Percentiles rank a stretch among this genome's conserved stretches.
phyloP scores from a whole-genome alignment of 2,797 vertebrate genomes.

The Pseudomugil tenellus region DNA sequence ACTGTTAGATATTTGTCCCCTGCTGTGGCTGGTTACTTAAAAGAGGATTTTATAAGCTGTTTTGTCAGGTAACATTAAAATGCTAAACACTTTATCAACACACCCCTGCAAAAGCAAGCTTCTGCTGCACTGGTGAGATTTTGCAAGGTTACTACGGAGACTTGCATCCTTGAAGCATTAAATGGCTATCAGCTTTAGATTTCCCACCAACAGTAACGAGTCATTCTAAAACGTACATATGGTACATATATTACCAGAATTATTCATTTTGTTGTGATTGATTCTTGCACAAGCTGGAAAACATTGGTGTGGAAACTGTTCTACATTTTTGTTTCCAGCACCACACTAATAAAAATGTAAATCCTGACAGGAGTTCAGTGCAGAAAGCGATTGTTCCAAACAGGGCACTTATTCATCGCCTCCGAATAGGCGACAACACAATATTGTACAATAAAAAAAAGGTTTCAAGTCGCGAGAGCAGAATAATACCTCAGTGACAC shows the following conservation, averaged over 20 bases:
- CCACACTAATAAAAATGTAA: conserved; percentile 29
- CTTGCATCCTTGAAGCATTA: neutral
- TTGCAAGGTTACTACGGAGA: neutral
- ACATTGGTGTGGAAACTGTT: conserved; percentile 8
- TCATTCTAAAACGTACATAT: conserved; percentile 13
- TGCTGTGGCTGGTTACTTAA: neutral
- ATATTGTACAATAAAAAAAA: conserved; percentile 15
- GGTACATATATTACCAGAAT: neutral
- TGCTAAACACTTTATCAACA: neutral
- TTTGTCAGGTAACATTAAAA: neutral
- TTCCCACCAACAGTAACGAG: conserved; percentile 3
- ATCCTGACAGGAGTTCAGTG: conserved; percentile 42
- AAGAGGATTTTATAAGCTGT: neutral
- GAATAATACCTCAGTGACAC: conserved; percentile 28
- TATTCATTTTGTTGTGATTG: conserved; percentile 20
- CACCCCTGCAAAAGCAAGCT: neutral
- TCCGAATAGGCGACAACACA: conserved; percentile 29
- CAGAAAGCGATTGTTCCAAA: conserved; percentile 38
- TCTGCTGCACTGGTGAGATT: neutral
- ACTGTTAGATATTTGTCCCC: conserved; percentile 14
- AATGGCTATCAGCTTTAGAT: neutral
- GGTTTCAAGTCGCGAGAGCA: conserved; percentile 24
- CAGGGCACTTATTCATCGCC: conserved; percentile 40
- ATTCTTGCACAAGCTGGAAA: conserved; percentile 9
- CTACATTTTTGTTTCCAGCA: conserved; percentile 1